A percentile compares a stretch with the other conserved stretches of the same genome.
These are phyloP conservation scores for Trinorchestia longiramus DNA, from an alignment of 1,140 invertebrate species.

Conservation along the genomic window DNA sequence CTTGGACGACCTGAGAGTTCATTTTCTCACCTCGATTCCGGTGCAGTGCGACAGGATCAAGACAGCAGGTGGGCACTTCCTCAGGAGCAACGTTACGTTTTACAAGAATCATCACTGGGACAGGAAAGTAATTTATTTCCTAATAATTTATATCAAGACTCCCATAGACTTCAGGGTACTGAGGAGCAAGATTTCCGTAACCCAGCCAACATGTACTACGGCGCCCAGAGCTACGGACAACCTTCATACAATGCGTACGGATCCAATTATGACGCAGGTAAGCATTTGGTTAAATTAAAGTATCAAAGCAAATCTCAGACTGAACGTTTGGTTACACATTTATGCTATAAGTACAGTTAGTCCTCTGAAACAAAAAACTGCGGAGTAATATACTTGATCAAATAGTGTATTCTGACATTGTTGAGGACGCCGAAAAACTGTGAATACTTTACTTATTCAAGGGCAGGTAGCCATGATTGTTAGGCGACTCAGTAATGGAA, in stretches of 20 bases:
- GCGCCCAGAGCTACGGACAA: background rate
- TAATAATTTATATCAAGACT: background rate
- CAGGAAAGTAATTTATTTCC: background rate
- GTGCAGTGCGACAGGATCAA: background rate
- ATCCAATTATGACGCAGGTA: background rate
- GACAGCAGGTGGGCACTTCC: background rate
- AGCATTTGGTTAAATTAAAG: background rate
- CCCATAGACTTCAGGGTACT: background rate
- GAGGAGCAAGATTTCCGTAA: background rate
- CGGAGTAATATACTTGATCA: too few relatives aligned
- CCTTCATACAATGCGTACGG: background rate
- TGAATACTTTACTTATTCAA: too few relatives aligned
- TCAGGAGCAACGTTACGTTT: background rate
- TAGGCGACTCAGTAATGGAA: too few relatives aligned
- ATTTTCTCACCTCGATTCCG: background rate
- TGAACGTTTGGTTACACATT: too few relatives aligned
- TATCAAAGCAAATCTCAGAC: background rate
- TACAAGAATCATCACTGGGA: background rate
- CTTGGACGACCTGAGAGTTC: background rate
- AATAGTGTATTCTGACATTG: too few relatives aligned
- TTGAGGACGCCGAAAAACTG: too few relatives aligned
- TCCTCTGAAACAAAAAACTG: too few relatives aligned
- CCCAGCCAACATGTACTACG: background rate
- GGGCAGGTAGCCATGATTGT: too few relatives aligned
- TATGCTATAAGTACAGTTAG: too few relatives aligned